A percentile compares a stretch with the other conserved stretches of the same genome.
Evolutionary conservation across 2,888 invertebrate species (phyloP).

Genomic region (Julus scanicus): DNA sequence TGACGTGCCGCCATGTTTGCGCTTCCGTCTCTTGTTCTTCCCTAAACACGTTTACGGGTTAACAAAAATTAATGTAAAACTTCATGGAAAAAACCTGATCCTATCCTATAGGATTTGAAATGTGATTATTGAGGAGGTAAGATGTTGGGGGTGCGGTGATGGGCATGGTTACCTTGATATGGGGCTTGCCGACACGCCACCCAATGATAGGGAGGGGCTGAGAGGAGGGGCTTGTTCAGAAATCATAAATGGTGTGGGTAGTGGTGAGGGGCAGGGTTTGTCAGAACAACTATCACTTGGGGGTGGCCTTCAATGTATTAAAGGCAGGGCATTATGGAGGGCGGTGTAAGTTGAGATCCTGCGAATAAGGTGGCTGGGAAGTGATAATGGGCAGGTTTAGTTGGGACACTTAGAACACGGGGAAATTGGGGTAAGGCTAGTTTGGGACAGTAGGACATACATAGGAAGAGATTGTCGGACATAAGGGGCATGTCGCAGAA

Average conservation of each 20-base stretch:
- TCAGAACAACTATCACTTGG: no score
- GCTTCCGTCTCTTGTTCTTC: background rate
- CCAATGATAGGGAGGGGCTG: background rate
- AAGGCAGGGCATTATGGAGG: background rate
- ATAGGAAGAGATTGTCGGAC: no score
- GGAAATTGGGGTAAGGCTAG: no score
- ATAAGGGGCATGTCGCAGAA: no score
- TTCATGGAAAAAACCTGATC: slow-evolving; percentile 8
- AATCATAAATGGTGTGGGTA: no score
- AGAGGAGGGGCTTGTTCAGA: background rate
- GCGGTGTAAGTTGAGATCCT: background rate
- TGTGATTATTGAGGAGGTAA: background rate
- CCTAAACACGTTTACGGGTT: slow-evolving; percentile 15
- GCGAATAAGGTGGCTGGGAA: background rate
- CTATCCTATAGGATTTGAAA: background rate
- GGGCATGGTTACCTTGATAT: background rate
- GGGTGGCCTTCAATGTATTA: no score
- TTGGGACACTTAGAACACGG: no score
- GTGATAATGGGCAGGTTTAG: background rate
- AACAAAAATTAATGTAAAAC: slow-evolving; percentile 12
- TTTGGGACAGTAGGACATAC: no score
- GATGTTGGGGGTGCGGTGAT: background rate
- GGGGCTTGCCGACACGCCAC: background rate
- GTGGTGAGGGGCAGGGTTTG: background rate
- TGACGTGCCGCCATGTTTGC: background rate